A percentile compares a stretch with the other conserved stretches of the same genome.
These are phyloP conservation scores for Arizona elegans DNA, from an alignment of 2,113 vertebrate genomes.

Conservation along the genomic window DNA sequence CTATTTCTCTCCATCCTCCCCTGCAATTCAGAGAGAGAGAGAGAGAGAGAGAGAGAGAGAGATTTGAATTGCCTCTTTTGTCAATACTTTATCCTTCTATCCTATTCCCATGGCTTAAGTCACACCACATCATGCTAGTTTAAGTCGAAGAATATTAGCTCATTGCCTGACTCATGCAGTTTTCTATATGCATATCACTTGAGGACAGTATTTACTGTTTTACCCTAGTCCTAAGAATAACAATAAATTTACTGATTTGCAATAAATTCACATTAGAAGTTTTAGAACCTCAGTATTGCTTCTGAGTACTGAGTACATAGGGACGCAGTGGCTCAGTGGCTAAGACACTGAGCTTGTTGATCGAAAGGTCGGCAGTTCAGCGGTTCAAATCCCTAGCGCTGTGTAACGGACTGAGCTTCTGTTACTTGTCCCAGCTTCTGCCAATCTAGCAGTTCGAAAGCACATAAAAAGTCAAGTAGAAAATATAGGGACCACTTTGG, in stretches of 20 bases:
- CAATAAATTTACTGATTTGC: fast-evolving
- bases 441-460: no score
- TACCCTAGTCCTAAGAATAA: background rate
- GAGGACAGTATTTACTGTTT: background rate
- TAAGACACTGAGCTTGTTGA: no score
- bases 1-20: conserved; percentile 42
- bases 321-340: no score
- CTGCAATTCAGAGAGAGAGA: conserved; percentile 19
- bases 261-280: background rate
- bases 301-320: no score
- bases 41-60: conserved; percentile 1
- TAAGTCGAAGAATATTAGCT: conserved; percentile 16
- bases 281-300: background rate
- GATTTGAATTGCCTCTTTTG: conserved; percentile 17
- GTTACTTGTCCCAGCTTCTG: no score
- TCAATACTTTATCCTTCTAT: conserved; percentile 36
- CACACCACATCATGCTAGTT: conserved; percentile 18
- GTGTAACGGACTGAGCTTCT: no score
- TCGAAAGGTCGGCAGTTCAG: no score
- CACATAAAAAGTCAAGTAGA: no score
- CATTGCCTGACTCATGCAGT: background rate
- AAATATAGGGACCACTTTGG: no score
- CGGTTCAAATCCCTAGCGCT: no score
- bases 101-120: conserved; percentile 26
- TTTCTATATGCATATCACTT: background rate